Conservation (phyloP, 35 echinoderm and acorn worm genomes). For the Ophioderma brevispina region DNA sequence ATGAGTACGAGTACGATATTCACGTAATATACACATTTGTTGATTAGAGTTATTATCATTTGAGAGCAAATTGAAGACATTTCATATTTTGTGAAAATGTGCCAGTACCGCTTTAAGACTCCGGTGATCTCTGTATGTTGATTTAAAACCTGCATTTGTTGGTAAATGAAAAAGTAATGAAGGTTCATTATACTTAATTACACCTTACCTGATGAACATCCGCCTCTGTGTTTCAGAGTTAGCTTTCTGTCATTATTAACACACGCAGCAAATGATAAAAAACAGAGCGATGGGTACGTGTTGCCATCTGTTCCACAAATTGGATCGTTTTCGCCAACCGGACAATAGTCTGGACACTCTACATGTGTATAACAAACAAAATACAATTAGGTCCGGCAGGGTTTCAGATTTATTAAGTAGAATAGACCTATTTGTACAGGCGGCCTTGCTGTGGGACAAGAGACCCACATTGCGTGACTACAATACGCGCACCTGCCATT, state of each 20-base stretch:
- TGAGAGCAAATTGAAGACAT: no score
- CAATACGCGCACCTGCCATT: no score
- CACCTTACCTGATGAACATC: neutral
- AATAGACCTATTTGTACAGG: neutral
- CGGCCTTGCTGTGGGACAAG: neutral
- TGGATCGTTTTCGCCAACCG: constrained; percentile 1
- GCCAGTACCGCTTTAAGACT: no score
- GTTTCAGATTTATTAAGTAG: neutral
- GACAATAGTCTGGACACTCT: constrained; percentile 26
- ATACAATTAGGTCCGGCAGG: no score
- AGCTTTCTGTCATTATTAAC: neutral
- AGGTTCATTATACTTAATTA: no score
- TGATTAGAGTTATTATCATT: no score
- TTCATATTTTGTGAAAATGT: no score
- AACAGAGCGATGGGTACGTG: constrained; percentile 28
- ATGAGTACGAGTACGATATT: no score
- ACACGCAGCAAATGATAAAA: constrained; percentile 14
- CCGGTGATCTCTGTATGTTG: no score
- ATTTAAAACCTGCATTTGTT: no score
- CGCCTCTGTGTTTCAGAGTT: neutral
- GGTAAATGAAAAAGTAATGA: no score
- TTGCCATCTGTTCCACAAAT: constrained; percentile 38
- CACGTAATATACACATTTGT: no score
- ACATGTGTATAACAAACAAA: neutral
- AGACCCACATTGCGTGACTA: neutral